Evolutionary conservation across 2,888 invertebrate species (phyloP), one percentile per base, ranked within the genome.

Genomic region (Ariolimax columbianus): DNA sequence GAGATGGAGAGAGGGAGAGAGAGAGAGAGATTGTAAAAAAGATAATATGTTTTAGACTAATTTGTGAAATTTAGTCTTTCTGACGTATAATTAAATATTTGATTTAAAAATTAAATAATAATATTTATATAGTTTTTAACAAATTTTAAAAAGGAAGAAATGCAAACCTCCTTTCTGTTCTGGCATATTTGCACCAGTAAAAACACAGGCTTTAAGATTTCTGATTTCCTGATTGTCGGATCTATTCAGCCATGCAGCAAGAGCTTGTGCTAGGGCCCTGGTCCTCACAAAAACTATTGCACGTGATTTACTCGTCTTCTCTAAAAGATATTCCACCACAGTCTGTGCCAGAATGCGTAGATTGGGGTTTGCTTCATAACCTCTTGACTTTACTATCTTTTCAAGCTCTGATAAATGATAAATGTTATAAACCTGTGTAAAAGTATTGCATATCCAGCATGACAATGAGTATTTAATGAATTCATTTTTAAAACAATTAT

Each of bases 241-340:
- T 43, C 77, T 80, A 55, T 86, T 86, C 23, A 91, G 79, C 87
- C 89, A 91, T 19, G 78, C 70, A 17, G 89, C 86, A 33, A 91
- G 80, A 14, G 90, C 88, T 19, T 81, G 77, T 59, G 90, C 90
- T 0, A 90, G 89, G 19, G 90, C 90, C 51, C 91, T 84, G 14
- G 90, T 89, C 70, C 89, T 87, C 9, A 91, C 91, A 87, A 91
- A 91, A 40, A 91, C 87, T 73, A 91, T 89, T 23, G 88, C 89
- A 38, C 89, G 83, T 0, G 90, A 88, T 23, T 88, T 85, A 1
- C 86, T 85, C 30, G 88, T 87, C 51, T 89, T 85, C 4, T 81
- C 82, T 1, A 84, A 63, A 30, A 90, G 83, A 82, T 88, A 83
- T 14, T 87, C 73, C 33, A 77, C 73, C 14, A 91, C 82, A 0